phyloP scores from a whole-genome alignment of 2,797 vertebrate species.

The Tympanoctomys barrerae region DNA sequence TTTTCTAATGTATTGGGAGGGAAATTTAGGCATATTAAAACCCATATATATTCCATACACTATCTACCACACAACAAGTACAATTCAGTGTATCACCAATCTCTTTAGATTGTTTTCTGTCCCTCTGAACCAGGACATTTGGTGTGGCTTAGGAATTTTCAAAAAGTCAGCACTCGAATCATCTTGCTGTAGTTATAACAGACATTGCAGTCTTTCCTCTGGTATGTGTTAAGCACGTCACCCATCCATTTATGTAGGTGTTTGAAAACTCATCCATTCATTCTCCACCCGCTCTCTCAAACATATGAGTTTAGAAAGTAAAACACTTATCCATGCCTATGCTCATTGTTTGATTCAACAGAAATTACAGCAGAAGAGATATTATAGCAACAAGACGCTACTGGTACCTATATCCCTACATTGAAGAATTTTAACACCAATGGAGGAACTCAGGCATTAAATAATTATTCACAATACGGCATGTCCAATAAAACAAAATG shows the following conservation, averaged over 20 bases:
- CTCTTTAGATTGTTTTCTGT: conserved; percentile 19
- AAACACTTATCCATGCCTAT: not conserved
- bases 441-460: not conserved
- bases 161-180: not conserved
- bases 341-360: not conserved
- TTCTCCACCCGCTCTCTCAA: not conserved
- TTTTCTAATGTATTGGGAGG: not conserved
- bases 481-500: not conserved
- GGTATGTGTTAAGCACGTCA: not conserved
- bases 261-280: not conserved
- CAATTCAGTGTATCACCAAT: not conserved
- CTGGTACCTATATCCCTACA: rapidly evolving
- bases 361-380: not conserved
- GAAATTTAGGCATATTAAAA: not conserved
- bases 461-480: not conserved
- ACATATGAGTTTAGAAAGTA: not conserved
- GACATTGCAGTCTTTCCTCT: not conserved
- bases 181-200: not conserved
- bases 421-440: not conserved
- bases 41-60: not conserved
- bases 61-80: not conserved
- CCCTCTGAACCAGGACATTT: not conserved
- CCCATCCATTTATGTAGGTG: not conserved
- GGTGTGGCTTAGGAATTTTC: not conserved
- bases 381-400: not conserved